phyloP scores from a whole-genome alignment of 2,888 invertebrate species.

The Diadegma fenestrale region DNA sequence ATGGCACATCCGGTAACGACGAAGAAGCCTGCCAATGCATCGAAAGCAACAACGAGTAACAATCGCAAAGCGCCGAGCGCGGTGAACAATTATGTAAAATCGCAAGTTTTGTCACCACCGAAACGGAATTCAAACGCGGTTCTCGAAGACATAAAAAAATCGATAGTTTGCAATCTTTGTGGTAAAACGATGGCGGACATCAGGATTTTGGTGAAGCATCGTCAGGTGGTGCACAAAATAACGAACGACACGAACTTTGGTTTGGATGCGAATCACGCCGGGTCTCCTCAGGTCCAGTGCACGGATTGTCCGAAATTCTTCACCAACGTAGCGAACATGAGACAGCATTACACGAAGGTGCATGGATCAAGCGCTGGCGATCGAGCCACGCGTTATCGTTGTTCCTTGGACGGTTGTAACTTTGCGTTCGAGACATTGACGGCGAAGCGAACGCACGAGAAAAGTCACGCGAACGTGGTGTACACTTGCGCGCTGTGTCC shows the following conservation, averaged over 20 bases:
- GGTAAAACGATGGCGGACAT: constrained; percentile 88
- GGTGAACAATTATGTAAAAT: not conserved
- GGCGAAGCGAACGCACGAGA: constrained; percentile 86
- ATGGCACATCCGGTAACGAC: constrained; percentile 66
- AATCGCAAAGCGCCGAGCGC: not conserved
- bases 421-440: constrained; percentile 86
- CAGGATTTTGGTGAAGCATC: constrained; percentile 88
- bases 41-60: not conserved
- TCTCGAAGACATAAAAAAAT: constrained; percentile 72
- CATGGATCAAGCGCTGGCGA: constrained; percentile 75
- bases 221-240: constrained; percentile 86
- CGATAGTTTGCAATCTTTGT: constrained; percentile 87
- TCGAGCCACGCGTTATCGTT: constrained; percentile 63
- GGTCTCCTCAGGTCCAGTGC: constrained; percentile 81
- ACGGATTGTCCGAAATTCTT: constrained; percentile 87
- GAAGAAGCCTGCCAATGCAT: constrained; percentile 24
- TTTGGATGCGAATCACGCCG: not conserved
- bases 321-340: constrained; percentile 86
- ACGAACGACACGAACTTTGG: constrained; percentile 76
- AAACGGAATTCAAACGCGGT: not conserved
- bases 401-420: constrained; percentile 75
- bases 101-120: constrained; percentile 50
- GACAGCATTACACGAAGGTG: constrained; percentile 87
- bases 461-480: constrained; percentile 86
- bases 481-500: constrained; percentile 88